Evolutionary conservation across 1,140 invertebrate genomes (phyloP).

Genomic region (Stenopsyche tienmushanensis): DNA sequence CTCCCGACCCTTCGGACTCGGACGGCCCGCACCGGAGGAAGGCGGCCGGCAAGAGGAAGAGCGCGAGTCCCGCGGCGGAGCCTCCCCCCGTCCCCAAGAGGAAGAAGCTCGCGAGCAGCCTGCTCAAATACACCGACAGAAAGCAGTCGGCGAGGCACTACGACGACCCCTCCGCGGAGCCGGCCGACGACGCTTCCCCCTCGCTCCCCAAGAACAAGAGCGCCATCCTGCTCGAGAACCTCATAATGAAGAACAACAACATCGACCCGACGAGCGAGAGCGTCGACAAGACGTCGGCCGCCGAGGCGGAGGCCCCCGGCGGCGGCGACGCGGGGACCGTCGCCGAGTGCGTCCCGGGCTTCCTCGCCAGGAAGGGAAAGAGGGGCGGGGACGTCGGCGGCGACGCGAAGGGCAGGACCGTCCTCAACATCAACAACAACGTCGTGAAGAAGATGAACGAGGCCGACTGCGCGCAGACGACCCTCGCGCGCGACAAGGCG

Average conservation of each 20-base stretch:
- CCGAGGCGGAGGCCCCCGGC: neutral
- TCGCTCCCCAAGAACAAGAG: slow-evolving; percentile 54
- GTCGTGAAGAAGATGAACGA: slow-evolving; percentile 53
- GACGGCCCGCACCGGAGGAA: slow-evolving; percentile 47
- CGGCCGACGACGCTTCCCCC: slow-evolving; percentile 42
- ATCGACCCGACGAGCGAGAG: slow-evolving; percentile 55
- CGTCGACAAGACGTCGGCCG: slow-evolving; percentile 42
- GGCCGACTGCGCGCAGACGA: slow-evolving; percentile 52
- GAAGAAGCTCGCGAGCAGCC: slow-evolving; percentile 33
- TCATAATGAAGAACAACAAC: slow-evolving; percentile 59
- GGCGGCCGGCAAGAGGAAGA: slow-evolving; percentile 36
- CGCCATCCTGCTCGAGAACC: slow-evolving; percentile 54
- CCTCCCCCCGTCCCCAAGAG: slow-evolving; percentile 40
- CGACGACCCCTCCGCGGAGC: slow-evolving; percentile 34
- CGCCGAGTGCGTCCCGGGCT: neutral
- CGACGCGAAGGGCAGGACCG: slow-evolving; percentile 41
- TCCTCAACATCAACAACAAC: slow-evolving; percentile 56
- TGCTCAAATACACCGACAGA: slow-evolving; percentile 42
- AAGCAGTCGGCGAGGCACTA: slow-evolving; percentile 38
- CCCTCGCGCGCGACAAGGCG: slow-evolving; percentile 48
- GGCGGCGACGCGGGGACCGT: neutral
- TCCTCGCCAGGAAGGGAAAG: neutral
- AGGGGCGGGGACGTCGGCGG: neutral
- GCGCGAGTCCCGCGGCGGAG: slow-evolving; percentile 7
- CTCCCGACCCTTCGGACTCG: slow-evolving; percentile 33